Percentiles rank a stretch among this genome's conserved stretches.
Evolutionary conservation across 35 echinoderm and acorn worm species (phyloP).

Genomic region (Apostichopus japonicus): DNA sequence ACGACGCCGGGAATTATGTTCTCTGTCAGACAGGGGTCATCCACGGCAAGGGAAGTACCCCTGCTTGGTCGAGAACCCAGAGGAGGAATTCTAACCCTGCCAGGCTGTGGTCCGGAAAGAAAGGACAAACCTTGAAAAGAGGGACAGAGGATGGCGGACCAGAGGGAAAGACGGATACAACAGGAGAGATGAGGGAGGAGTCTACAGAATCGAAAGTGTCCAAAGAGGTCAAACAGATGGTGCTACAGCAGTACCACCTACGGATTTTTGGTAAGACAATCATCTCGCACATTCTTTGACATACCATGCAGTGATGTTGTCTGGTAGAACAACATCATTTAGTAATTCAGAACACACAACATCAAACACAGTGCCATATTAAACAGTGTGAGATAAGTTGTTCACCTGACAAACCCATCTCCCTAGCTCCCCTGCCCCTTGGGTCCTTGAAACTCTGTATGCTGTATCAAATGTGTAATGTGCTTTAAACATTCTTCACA

Average conservation of each 20-base stretch:
- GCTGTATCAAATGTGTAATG: no score
- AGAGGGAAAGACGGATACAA: not conserved
- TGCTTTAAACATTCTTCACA: no score
- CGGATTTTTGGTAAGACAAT: slow-evolving; percentile 64
- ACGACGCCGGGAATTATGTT: not conserved
- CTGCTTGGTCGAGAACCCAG: slow-evolving; percentile 27
- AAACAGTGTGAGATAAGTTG: no score
- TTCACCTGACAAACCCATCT: no score
- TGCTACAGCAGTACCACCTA: slow-evolving; percentile 74
- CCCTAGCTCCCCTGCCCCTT: no score
- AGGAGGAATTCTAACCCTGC: slow-evolving; percentile 29
- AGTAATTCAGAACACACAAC: no score
- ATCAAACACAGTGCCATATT: no score
- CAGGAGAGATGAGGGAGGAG: not conserved
- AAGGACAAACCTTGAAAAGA: not conserved
- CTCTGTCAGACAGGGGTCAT: not conserved
- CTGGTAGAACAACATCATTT: no score
- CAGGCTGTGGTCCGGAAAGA: slow-evolving; percentile 41
- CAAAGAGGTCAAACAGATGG: slow-evolving; percentile 60
- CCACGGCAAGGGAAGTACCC: slow-evolving; percentile 2
- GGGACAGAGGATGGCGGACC: not conserved
- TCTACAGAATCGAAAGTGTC: not conserved
- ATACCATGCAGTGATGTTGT: no score
- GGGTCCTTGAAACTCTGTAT: no score
- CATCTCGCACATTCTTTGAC: not conserved